These are phyloP conservation scores for Tapera naevia DNA, from an alignment of 2,797 vertebrate genomes.

Conservation along the genomic window DNA sequence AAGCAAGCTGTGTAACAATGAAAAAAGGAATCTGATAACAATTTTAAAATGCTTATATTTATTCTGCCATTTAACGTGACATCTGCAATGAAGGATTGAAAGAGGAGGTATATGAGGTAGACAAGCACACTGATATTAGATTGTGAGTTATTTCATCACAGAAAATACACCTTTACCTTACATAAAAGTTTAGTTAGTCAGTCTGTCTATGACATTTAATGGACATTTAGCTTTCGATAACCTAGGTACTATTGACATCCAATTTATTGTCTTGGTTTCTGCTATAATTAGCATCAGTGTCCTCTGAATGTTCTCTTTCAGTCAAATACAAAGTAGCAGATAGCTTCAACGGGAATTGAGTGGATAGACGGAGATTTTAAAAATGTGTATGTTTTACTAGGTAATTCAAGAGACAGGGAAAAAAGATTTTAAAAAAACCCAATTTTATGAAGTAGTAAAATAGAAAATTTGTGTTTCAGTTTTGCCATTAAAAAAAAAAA, in stretches of 20 bases:
- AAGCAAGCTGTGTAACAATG: neutral
- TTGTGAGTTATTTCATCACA: neutral
- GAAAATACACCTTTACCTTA: neutral
- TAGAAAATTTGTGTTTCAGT: neutral
- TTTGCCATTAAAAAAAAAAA: neutral
- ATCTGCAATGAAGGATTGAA: neutral
- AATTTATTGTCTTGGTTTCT: neutral
- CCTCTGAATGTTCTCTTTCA: neutral
- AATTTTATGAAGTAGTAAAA: neutral
- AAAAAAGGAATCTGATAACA: neutral
- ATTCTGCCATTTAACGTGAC: neutral
- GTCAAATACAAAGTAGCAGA: neutral
- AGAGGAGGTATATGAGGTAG: neutral
- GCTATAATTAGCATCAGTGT: neutral
- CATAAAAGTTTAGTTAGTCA: neutral
- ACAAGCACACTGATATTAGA: neutral
- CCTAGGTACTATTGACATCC: neutral
- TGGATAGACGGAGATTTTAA: neutral
- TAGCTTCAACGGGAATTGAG: neutral
- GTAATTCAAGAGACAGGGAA: neutral
- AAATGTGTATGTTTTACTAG: neutral
- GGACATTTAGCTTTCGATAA: neutral
- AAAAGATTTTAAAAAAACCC: constrained; percentile 13
- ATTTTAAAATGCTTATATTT: neutral
- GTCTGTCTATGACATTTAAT: neutral